Conservation (phyloP, 2,888 invertebrate genomes). For the Emmelina monodactyla region DNA sequence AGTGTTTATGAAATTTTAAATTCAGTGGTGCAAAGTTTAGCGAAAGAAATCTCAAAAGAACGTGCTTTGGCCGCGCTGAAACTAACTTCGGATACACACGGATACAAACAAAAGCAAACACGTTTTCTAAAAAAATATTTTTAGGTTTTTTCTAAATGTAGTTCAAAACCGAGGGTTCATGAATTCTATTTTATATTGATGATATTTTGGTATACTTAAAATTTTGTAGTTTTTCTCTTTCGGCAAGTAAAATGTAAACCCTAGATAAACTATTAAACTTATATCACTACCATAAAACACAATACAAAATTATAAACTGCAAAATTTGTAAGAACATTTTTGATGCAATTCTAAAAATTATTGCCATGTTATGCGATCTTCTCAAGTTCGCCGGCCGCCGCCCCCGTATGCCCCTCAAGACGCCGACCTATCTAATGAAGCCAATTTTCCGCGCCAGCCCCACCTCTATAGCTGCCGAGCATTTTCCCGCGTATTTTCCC, state of each 20-base stretch:
- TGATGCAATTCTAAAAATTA: too few relatives aligned
- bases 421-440: slow-evolving; percentile 56
- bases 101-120: background rate
- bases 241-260: too few relatives aligned
- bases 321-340: too few relatives aligned
- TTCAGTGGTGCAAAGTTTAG: slow-evolving; percentile 21
- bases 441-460: slow-evolving; percentile 57
- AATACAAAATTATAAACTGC: too few relatives aligned
- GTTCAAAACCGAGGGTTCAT: too few relatives aligned
- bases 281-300: too few relatives aligned
- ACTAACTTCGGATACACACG: slow-evolving; percentile 5
- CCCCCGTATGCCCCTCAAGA: slow-evolving; percentile 31
- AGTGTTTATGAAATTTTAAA: slow-evolving; percentile 22
- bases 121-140: background rate
- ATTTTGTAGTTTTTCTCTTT: too few relatives aligned
- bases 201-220: too few relatives aligned
- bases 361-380: too few relatives aligned
- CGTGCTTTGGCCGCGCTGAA: slow-evolving; percentile 18
- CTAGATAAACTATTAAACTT: too few relatives aligned
- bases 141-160: too few relatives aligned
- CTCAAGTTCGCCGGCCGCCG: slow-evolving; percentile 11
- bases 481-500: slow-evolving; percentile 59
- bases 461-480: slow-evolving; percentile 55
- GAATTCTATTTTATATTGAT: too few relatives aligned
- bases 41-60: slow-evolving; percentile 24